A percentile compares a stretch with the other conserved stretches of the same genome.
phyloP scores from a whole-genome alignment of 2,888 invertebrate species.

The Heteromyza rotundicornis region DNA sequence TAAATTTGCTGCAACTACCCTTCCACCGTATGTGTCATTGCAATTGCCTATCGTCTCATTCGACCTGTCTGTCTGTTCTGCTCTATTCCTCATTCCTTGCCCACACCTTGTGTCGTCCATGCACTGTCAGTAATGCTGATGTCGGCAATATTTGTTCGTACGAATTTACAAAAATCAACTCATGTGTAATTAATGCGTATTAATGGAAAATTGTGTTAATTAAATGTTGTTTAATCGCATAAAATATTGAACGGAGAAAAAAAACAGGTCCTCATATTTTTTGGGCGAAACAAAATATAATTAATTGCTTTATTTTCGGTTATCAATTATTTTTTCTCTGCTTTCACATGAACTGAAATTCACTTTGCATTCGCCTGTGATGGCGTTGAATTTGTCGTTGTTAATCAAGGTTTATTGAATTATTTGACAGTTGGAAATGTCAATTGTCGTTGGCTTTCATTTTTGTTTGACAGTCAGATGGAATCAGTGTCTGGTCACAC shows the following conservation, averaged over 20 bases:
- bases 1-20: neutral
- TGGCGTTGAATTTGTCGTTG: constrained; percentile 1
- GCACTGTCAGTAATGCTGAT: constrained; percentile 7
- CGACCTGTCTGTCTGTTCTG: neutral
- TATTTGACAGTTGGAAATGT: constrained; percentile 16
- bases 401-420: constrained; percentile 22
- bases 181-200: constrained; percentile 47
- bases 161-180: constrained; percentile 41
- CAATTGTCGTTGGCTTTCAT: too few relatives aligned
- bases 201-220: constrained; percentile 57
- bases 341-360: neutral
- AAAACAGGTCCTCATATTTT: too few relatives aligned
- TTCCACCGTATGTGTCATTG: neutral
- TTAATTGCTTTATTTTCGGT: neutral
- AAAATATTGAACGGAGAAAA: neutral
- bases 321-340: too few relatives aligned
- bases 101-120: neutral
- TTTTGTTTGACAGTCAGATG: too few relatives aligned
- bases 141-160: constrained; percentile 24
- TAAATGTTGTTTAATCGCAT: constrained; percentile 45
- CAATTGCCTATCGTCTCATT: neutral
- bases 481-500: too few relatives aligned
- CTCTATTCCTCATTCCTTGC: neutral
- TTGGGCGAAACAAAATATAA: neutral
- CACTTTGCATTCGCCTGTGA: neutral